phyloP scores from a whole-genome alignment of 1,140 invertebrate species.

The Drepana arcuata region DNA sequence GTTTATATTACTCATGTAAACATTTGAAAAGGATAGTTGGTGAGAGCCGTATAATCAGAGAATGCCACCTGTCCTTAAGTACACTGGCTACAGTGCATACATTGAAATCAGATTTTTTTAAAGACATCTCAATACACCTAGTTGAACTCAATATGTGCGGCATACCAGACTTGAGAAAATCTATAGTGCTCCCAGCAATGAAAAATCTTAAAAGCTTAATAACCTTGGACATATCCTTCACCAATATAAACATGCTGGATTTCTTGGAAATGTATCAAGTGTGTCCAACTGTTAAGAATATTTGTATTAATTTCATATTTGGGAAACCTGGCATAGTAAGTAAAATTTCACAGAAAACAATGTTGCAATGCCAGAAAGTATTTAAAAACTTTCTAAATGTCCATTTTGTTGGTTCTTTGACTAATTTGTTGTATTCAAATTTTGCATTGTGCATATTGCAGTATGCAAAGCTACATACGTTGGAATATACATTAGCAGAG shows the following conservation, averaged over 20 bases:
- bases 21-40: slow-evolving; percentile 20
- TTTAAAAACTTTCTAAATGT: slow-evolving; percentile 39
- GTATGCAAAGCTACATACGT: slow-evolving; percentile 18
- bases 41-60: slow-evolving; percentile 21
- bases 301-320: slow-evolving; percentile 34
- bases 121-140: slow-evolving; percentile 27
- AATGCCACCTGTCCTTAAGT: slow-evolving; percentile 24
- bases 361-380: slow-evolving; percentile 22
- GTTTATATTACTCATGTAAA: slow-evolving; percentile 23
- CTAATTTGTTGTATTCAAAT: slow-evolving; percentile 25
- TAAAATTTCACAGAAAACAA: slow-evolving; percentile 6
- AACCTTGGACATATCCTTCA: slow-evolving; percentile 39
- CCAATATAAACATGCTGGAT: slow-evolving; percentile 32
- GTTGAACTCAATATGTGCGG: slow-evolving; percentile 30
- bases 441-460: slow-evolving; percentile 21
- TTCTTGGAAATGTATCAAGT: slow-evolving; percentile 27
- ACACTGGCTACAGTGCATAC: slow-evolving; percentile 22
- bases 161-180: slow-evolving; percentile 27
- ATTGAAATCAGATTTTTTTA: slow-evolving; percentile 28
- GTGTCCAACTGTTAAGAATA: slow-evolving; percentile 36
- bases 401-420: slow-evolving; percentile 29
- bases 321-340: slow-evolving; percentile 3
- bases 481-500: slow-evolving; percentile 23
- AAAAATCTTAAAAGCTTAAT: slow-evolving; percentile 31
- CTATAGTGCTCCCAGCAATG: slow-evolving; percentile 19